Evolutionary conservation across 2,797 vertebrate genomes (phyloP).

Genomic region (Microhierax caerulescens): DNA sequence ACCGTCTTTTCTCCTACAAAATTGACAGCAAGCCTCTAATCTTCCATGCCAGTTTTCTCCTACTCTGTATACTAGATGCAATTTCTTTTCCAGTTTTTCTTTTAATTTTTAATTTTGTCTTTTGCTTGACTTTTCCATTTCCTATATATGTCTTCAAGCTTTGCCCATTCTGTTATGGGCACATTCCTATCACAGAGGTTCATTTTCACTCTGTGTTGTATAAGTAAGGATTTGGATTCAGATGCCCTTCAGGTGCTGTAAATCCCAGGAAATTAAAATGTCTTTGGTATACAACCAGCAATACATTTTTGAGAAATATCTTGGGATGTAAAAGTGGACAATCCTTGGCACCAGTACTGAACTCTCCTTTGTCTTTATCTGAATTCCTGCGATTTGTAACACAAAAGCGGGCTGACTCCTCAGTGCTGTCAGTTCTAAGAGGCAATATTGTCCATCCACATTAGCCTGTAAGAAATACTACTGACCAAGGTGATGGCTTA

Average conservation of each 20-base stretch:
- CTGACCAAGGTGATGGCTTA: not conserved
- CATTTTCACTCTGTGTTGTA: not conserved
- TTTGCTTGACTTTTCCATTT: not conserved
- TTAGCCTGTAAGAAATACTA: not conserved
- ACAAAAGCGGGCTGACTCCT: not conserved
- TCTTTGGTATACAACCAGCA: not conserved
- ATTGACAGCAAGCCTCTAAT: not conserved
- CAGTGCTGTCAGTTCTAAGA: not conserved
- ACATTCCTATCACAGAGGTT: not conserved
- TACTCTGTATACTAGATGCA: not conserved
- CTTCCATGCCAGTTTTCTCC: not conserved
- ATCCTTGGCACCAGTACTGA: not conserved
- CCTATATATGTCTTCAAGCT: not conserved
- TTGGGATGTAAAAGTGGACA: not conserved
- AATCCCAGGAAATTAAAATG: not conserved
- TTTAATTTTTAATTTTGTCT: not conserved
- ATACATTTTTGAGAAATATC: not conserved
- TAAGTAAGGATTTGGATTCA: not conserved
- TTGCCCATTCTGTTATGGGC: accelerated
- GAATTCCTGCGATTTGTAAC: not conserved
- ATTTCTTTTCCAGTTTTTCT: not conserved
- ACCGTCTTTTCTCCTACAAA: not conserved
- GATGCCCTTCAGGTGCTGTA: not conserved
- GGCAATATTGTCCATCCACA: not conserved
- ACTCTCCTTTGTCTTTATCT: not conserved